Percentiles rank a stretch among this genome's conserved stretches.
phyloP scores from a whole-genome alignment of 1,140 invertebrate genomes.

The Mylabris phalerata region DNA sequence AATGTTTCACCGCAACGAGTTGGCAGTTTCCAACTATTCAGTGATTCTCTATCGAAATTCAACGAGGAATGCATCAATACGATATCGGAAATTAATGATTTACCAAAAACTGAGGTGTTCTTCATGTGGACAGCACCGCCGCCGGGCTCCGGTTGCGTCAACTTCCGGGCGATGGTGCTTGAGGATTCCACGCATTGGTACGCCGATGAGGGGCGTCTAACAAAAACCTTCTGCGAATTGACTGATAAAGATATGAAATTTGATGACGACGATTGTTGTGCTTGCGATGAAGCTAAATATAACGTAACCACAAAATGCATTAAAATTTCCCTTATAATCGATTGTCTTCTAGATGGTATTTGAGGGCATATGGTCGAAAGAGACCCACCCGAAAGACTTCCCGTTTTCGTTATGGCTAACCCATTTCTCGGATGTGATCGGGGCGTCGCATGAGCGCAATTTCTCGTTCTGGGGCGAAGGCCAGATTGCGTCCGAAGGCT shows the following conservation, averaged over 20 bases:
- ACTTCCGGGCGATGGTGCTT: constrained; percentile 81
- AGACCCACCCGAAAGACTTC: constrained; percentile 96
- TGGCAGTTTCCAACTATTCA: constrained; percentile 75
- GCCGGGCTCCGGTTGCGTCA: constrained; percentile 75
- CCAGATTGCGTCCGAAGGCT: constrained; percentile 81
- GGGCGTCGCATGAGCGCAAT: constrained; percentile 84
- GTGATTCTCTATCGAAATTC: constrained; percentile 68
- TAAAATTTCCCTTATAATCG: background rate
- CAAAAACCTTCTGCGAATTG: constrained; percentile 76
- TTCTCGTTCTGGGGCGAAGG: constrained; percentile 95
- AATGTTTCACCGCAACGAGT: constrained; percentile 50
- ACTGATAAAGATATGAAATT: constrained; percentile 46
- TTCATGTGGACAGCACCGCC: constrained; percentile 86
- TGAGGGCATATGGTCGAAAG: constrained; percentile 92
- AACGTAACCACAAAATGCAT: constrained; percentile 49
- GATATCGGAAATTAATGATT: constrained; percentile 67
- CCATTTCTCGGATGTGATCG: constrained; percentile 97
- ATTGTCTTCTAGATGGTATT: constrained; percentile 65
- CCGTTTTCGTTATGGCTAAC: constrained; percentile 84
- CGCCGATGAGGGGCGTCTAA: constrained; percentile 80
- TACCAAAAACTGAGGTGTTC: constrained; percentile 79
- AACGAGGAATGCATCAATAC: constrained; percentile 84
- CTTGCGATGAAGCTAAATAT: constrained; percentile 88
- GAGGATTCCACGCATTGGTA: constrained; percentile 79
- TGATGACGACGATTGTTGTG: constrained; percentile 65